These are phyloP conservation scores for Patagioenas fasciata DNA, from an alignment of 2,113 vertebrate genomes.

Conservation along the genomic window DNA sequence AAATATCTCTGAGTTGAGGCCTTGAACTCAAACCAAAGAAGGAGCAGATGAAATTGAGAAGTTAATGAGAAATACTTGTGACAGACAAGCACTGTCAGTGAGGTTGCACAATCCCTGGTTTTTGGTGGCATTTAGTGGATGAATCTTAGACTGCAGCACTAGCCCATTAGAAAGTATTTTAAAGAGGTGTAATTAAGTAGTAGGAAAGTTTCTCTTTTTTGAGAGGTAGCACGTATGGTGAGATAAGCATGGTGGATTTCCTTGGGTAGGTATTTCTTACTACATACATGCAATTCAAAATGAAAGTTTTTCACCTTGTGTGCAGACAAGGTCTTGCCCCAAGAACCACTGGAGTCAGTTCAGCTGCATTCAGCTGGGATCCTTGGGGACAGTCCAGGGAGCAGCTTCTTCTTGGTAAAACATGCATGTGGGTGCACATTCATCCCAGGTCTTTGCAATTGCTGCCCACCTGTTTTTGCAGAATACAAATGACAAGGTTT, in stretches of 20 bases:
- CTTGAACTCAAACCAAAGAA: not conserved
- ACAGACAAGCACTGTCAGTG: not conserved
- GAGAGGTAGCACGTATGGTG: not conserved
- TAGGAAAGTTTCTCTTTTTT: not conserved
- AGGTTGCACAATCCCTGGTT: not conserved
- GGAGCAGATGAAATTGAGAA: not conserved
- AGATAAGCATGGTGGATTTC: not conserved
- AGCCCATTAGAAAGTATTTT: not conserved
- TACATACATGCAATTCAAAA: not conserved
- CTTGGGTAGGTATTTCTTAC: not conserved
- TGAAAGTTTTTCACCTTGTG: not conserved
- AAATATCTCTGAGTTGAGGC: not conserved
- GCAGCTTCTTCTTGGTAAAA: not conserved
- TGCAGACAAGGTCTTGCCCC: not conserved
- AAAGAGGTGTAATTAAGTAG: not conserved
- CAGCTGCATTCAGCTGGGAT: accelerated
- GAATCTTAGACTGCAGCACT: not conserved
- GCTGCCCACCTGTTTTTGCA: not conserved
- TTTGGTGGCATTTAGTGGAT: not conserved
- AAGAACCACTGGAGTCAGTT: not conserved
- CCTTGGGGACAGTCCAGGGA: not conserved
- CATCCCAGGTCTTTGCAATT: not conserved
- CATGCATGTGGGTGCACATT: not conserved
- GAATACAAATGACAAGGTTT: not conserved
- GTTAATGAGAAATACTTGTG: not conserved